Evolutionary conservation across 1,140 invertebrate species (phyloP), one percentile per base, ranked within the genome.

Genomic region (Zeugodacus cucurbitae): DNA sequence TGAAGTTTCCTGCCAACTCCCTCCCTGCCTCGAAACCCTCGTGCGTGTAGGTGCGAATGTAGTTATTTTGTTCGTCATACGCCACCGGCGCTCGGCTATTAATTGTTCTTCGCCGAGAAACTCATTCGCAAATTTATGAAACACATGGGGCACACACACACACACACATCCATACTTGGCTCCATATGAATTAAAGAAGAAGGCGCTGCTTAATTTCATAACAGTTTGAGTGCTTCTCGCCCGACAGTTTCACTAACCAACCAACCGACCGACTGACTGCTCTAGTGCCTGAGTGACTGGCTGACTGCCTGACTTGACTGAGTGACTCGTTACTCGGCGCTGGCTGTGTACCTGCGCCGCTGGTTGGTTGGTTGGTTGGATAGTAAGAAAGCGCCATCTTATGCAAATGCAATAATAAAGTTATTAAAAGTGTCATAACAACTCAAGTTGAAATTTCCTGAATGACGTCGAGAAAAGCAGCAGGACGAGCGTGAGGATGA

Each of bases 341-440:
- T 48, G 37, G 20, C 44, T 78, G 41, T 22, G 8, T 48, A 82
- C 74, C 41, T 82, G n/a, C n/a, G 20, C 22, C 5, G 41, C 17
- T 82, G 44, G 34, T 3, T 37, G 20, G 41, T 29, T 82, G 44
- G 34, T 3, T 54, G 41, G 22, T 82, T 82, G 41, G 41, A 29
- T 70, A 34, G 64, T 70, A 26, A 26, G 26, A 17, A n/a, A 48
- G 41, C 74, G 4, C 41, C 74, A 54, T 86, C 26, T 86, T 86
- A 86, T 86, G 85, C 17, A 86, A 87, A 87, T 93, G 92, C 90
- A 93, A 93, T 93, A 93, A 93, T 93, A 93, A 93, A 93, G 92
- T 93, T 93, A 93, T 93, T 93, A 93, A 93, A 93, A 93, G 92
- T 93, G 92, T 93, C 92, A 93, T 93, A 93, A 93, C 91, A 93